Evolutionary conservation across 2,888 invertebrate species (phyloP), one percentile per base, ranked within the genome.

Genomic region (Lacanobia oleracea): DNA sequence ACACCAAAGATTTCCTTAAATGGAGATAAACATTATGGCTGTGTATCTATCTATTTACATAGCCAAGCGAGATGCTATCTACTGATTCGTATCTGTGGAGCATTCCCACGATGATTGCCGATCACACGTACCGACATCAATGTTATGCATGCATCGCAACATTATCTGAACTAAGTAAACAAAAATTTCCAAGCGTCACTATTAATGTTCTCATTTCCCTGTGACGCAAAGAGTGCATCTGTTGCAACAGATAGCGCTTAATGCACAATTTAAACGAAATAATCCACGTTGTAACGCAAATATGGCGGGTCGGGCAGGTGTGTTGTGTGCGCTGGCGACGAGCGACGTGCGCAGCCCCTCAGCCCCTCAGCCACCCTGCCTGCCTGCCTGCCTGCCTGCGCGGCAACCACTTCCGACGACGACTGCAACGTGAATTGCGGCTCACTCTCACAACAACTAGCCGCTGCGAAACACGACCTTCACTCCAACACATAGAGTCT

Each of bases 221-320:
- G 64, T 76, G 70, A 68, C 64, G 73, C 63, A 76, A 74, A 72
- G 54, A 60, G 64, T 45, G 79, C 69, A 75, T 77, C 64, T 72
- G 69, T 81, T 68, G 70, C 70, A 71, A 73, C 59, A 73, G 75
- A 74, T 73, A 84, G 59, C 23, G 71, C 67, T 73, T 67, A 81
- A 75, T 69, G 61, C 57, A 68, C 63, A 67, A 72, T 74, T 72
- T 68, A 74, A 81, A 84, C 75, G 74, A 83, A 82, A 83, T 77
- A 79, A 84, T 77, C 75, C 67, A 57, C 73, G 72, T 72, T 78
- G 62, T 67, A 80, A 82, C 87, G 86, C 88, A 90, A 90, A 88
- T 84, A 88, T 91, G 86, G 89, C 90, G 90, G 89, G 88, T 87
- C 87, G 83, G 89, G 93, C 94, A 94, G 93, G 94, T 94, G 94